Evolutionary conservation across 2,113 vertebrate species (phyloP).

Genomic region (Seriola dumerili): DNA sequence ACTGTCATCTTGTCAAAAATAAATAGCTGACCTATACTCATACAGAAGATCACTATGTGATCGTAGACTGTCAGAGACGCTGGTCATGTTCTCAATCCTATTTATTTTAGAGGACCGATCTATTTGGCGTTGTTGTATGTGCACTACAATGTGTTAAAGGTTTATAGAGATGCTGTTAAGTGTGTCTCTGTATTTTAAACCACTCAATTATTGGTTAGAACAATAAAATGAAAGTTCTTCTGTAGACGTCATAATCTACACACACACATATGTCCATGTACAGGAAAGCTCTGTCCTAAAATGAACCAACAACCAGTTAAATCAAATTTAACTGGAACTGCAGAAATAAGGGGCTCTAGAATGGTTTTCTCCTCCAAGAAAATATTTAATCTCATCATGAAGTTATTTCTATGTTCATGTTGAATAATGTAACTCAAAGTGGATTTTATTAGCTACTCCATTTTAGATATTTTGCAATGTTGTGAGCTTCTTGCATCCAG

Average conservation of each 20-base stretch:
- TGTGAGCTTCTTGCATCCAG: not conserved
- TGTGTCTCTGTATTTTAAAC: not conserved
- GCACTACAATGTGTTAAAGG: not conserved
- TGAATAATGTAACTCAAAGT: not conserved
- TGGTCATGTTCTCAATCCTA: not conserved
- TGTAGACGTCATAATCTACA: too few species aligned
- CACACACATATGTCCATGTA: not conserved
- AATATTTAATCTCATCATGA: not conserved
- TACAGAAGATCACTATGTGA: not conserved
- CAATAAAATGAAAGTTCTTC: not conserved
- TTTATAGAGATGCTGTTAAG: not conserved
- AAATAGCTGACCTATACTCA: conserved; percentile 41
- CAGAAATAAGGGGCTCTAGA: not conserved
- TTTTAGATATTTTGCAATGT: not conserved
- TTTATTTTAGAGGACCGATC: not conserved
- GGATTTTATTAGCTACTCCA: not conserved
- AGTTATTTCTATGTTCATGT: not conserved
- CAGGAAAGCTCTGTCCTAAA: not conserved
- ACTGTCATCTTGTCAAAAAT: conserved; percentile 41
- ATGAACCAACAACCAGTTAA: not conserved
- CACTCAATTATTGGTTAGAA: not conserved
- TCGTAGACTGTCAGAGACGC: not conserved
- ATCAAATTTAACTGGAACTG: not conserved
- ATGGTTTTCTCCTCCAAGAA: not conserved
- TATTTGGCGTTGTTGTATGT: not conserved